Evolutionary conservation across 2,113 vertebrate species (phyloP).

Genomic region (Crypturellus undulatus): DNA sequence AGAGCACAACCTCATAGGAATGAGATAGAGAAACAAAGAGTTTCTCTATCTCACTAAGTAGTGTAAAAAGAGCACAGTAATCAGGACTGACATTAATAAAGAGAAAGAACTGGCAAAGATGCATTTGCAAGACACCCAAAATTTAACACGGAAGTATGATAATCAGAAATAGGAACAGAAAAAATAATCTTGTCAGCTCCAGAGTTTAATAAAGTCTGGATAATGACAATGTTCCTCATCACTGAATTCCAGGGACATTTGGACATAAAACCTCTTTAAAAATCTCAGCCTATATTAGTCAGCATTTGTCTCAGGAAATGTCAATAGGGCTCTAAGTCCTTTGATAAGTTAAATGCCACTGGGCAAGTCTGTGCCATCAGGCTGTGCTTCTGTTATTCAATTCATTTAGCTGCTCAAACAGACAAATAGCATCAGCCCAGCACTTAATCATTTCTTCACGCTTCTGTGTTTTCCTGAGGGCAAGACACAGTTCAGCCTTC

Average conservation of each 20-base stretch:
- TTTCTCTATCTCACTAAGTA: background rate
- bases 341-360: conserved; percentile 64
- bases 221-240: conserved; percentile 31
- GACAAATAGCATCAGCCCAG: conserved; percentile 65
- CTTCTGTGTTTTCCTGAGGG: conserved; percentile 52
- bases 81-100: background rate
- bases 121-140: background rate
- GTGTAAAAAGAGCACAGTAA: background rate
- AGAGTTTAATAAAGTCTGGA: conserved; percentile 27
- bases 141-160: background rate
- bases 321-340: conserved; percentile 49
- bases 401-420: conserved; percentile 65
- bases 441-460: conserved; percentile 65
- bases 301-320: conserved; percentile 48
- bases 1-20: background rate
- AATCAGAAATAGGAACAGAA: background rate
- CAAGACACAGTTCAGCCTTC: conserved; percentile 45
- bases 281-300: conserved; percentile 27
- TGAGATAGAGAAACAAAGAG: background rate
- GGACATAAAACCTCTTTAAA: conserved; percentile 18
- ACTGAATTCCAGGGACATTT: conserved; percentile 36
- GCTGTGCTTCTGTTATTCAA: conserved; percentile 24
- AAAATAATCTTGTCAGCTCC: conserved; percentile 7
- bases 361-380: background rate
- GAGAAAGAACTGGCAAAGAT: background rate